Evolutionary conservation across 2,797 vertebrate genomes (phyloP), one percentile per base, ranked within the genome.

Genomic region (Anguilla anguilla): DNA sequence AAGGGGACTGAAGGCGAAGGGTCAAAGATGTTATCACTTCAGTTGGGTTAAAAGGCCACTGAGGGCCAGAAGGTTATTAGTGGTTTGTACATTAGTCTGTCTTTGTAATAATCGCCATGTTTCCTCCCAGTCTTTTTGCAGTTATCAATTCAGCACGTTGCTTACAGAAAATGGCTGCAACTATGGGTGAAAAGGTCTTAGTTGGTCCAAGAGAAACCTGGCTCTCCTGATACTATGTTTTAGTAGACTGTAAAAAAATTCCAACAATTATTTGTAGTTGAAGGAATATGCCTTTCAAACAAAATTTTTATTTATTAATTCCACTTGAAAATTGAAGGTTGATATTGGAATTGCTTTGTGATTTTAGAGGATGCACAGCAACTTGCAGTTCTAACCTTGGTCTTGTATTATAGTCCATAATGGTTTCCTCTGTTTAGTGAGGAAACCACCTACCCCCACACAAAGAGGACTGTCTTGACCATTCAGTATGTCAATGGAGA

Each of bases 11-110:
- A n/a, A 49, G 79, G 46, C 43, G 11, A 51, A 82, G 79, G 79
- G 79, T 82, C 79, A 82, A 13, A 82, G 79, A 82, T 82, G 79
- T 82, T 82, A 82, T 82, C 79, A 51, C 79, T 82, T 51, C 19
- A 51, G 79, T 51, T 10, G n/a, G 43, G 79, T 82, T 82, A 22
- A 82, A 49, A 51, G 79, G 79, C 25, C 19, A 35, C 13, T 46
- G 15, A 6, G 39, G 77, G 74, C 11, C 6, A 81, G 77, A 46
- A 46, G 39, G 77, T 79, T 39, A 4, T 81, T 17, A 46, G 19
- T n/a, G 79, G 5, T 51, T 49, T 82, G 79, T 82, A 49, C 46
- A 51, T 82, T 51, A 82, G 79, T 51, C 39, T 82, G 79, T 28
- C 46, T n/a, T 49, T 22, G 46, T 51, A 82, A 51, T n/a, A 25